Conservation (phyloP, 2,113 vertebrate species). For the Megaceryle torquata region DNA sequence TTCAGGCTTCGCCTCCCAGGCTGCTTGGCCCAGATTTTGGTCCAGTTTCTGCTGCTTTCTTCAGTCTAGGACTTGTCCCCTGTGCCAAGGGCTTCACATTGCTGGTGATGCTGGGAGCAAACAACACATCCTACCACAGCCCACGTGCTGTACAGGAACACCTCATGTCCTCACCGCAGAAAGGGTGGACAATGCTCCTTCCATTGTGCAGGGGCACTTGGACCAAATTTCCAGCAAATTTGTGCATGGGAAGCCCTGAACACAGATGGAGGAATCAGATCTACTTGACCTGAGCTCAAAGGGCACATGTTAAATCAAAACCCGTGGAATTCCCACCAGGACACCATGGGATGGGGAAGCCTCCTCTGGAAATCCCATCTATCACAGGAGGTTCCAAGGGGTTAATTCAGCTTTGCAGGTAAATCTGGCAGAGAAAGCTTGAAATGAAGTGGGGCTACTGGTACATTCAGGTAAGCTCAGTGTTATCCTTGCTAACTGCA, state of each 20-base stretch:
- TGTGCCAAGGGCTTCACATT: accelerated
- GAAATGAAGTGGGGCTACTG: background rate
- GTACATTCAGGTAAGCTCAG: background rate
- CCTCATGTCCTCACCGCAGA: accelerated
- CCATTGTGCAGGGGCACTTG: accelerated
- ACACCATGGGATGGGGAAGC: accelerated
- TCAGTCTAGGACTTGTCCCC: background rate
- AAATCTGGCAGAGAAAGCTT: background rate
- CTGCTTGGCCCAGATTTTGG: background rate
- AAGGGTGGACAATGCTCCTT: background rate
- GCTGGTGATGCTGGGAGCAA: background rate
- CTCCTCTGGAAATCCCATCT: background rate
- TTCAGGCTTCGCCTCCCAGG: background rate
- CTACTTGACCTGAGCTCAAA: background rate
- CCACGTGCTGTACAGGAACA: accelerated
- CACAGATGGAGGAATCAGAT: background rate
- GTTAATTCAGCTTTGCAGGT: background rate
- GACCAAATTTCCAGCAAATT: background rate
- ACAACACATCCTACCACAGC: background rate
- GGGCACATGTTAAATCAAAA: background rate
- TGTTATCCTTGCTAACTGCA: background rate
- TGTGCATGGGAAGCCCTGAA: background rate
- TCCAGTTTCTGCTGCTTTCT: background rate
- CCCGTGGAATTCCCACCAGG: accelerated
- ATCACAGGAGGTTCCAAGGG: background rate